phyloP scores from a whole-genome alignment of 2,113 vertebrate genomes.

The Pluvianellus socialis region DNA sequence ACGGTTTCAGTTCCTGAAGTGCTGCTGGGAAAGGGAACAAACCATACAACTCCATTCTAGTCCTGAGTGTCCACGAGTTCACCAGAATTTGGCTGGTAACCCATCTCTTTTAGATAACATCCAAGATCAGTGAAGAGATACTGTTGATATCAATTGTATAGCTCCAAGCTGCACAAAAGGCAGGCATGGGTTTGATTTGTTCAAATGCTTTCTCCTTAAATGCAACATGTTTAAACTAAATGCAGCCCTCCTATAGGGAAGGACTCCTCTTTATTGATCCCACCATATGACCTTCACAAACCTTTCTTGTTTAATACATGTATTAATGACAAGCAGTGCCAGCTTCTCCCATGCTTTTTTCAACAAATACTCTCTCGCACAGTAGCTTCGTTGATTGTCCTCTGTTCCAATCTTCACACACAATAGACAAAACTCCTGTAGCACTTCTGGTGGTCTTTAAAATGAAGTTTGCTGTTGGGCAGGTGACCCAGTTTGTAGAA shows the following conservation, averaged over 20 bases:
- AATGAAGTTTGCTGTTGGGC: background rate
- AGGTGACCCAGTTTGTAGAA: background rate
- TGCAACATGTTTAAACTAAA: background rate
- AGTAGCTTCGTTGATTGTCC: background rate
- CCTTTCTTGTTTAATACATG: background rate
- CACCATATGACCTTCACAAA: background rate
- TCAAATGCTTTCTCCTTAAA: background rate
- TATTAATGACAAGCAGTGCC: background rate
- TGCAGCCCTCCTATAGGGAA: background rate
- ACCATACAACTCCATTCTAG: background rate
- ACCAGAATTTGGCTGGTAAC: background rate
- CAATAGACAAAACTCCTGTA: background rate
- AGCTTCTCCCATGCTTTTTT: background rate
- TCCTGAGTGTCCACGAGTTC: background rate
- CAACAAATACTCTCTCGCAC: background rate
- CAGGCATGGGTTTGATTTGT: background rate
- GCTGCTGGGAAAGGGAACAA: background rate
- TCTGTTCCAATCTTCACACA: background rate
- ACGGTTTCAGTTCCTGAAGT: background rate
- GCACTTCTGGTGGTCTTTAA: background rate
- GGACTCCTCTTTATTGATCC: background rate
- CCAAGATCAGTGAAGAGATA: background rate
- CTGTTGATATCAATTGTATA: background rate
- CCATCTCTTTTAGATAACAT: background rate
- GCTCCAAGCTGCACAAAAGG: background rate